Evolutionary conservation across 2,888 invertebrate genomes (phyloP), one percentile per base, ranked within the genome.

Genomic region (Morpho helenor): DNA sequence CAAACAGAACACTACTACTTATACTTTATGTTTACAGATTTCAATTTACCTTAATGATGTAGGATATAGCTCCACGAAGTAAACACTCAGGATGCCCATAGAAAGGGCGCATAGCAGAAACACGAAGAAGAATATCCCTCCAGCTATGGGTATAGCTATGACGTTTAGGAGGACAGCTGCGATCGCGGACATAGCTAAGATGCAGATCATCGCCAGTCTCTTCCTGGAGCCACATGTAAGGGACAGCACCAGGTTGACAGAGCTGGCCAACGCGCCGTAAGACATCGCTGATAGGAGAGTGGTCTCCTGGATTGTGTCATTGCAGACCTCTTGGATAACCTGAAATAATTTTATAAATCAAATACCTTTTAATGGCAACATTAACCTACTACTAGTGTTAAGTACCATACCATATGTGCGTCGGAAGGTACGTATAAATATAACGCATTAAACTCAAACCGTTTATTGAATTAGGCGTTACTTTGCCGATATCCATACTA

Each of bases 21-120:
- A 2, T 31, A 31, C 31, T 31, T 31, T 2, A 43, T 9, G 3
- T n/a, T 22, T 40, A 39, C 8, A 8, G 47, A 52, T 44, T 40
- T 16, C 31, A 31, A 22, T 75, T 74, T 46, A 89, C 90, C 90
- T 86, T n/a, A 88, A 71, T 49, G 83, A 81, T 10, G 91, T 90
- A 5, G 91, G 90, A 54, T 90, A 90, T 4, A 91, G 70, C 64
- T 91, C 90, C 49, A 91, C 90, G 51, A 88, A 90, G 60, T 89
- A 90, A 0, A 91, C 90, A 55, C 89, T 88, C 45, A 91, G 66
- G 1, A 91, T 76, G 0, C 91, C 91, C 87, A 90, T 90, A 0
- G 83, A 77, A 1, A 90, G 76, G 0, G 89, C 90, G 55, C 83
- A 82, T 60, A 88, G 74, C 7, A 89, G 69, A 65, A 91, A 90